These are phyloP conservation scores for Theonella swinhoei DNA, from an alignment of 37 sponge, comb jelly and placozoan species.

Conservation along the genomic window DNA sequence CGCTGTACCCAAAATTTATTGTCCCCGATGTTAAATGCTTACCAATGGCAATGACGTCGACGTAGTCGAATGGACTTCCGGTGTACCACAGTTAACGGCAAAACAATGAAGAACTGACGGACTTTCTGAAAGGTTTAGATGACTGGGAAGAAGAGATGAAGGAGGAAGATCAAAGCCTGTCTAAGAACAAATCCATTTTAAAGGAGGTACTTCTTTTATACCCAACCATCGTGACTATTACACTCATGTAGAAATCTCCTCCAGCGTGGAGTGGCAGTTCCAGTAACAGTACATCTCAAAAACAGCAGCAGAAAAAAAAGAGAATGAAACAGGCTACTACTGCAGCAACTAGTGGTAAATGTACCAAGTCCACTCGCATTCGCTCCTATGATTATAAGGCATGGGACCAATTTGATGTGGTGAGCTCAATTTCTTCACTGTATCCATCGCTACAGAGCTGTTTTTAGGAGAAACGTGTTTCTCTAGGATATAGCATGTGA, in stretches of 20 bases:
- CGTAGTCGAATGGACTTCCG: too few species aligned
- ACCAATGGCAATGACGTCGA: too few species aligned
- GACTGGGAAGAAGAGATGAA: conserved; percentile 92
- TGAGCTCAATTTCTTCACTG: conserved; percentile 23
- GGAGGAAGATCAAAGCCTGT: conserved; percentile 77
- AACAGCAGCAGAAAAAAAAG: conserved; percentile 31
- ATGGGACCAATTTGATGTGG: conserved; percentile 99
- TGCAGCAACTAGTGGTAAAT: neutral
- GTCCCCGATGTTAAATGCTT: too few species aligned
- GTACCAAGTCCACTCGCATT: conserved; percentile 47
- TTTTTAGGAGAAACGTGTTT: conserved; percentile 5
- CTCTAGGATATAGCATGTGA: conserved; percentile 78
- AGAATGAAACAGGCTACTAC: neutral
- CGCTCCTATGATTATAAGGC: conserved; percentile 90
- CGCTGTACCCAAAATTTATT: too few species aligned
- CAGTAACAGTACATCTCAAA: neutral
- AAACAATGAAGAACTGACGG: conserved; percentile 87
- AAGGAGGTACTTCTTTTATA: conserved; percentile 57
- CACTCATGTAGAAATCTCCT: conserved; percentile 44
- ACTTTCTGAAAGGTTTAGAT: conserved; percentile 78
- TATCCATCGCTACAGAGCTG: neutral
- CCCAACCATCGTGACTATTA: neutral
- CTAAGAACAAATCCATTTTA: conserved; percentile 70
- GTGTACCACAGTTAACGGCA: too few species aligned
- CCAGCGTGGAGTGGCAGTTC: conserved; percentile 62